phyloP scores from a whole-genome alignment of 2,888 invertebrate genomes.

The Diaprepes abbreviatus region DNA sequence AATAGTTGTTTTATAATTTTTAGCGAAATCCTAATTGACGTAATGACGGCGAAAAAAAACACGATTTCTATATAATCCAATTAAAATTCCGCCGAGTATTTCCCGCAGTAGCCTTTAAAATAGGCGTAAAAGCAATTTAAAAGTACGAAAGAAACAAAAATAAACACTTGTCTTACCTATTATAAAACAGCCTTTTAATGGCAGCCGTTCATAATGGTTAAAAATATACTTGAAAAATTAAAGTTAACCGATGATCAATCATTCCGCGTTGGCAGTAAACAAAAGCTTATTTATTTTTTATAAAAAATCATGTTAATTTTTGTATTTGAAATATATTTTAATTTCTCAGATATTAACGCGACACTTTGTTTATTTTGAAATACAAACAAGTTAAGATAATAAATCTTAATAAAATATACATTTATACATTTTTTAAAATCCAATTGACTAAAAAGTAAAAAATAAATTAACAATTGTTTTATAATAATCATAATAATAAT shows the following conservation, averaged over 20 bases:
- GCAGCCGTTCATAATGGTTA: conserved; percentile 1
- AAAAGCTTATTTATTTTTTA: background rate
- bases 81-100: conserved; percentile 10
- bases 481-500: too few relatives aligned
- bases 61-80: background rate
- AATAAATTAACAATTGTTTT: too few relatives aligned
- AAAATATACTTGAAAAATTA: conserved; percentile 13
- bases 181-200: conserved; percentile 25
- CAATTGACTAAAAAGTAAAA: too few relatives aligned
- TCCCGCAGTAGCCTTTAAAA: conserved; percentile 14
- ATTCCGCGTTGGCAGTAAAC: background rate
- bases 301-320: too few relatives aligned
- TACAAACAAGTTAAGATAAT: too few relatives aligned
- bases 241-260: conserved; percentile 8
- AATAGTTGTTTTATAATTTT: background rate
- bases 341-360: too few relatives aligned
- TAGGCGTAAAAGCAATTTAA: conserved; percentile 24
- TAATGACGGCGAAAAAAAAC: background rate
- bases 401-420: too few relatives aligned
- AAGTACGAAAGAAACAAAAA: conserved; percentile 30
- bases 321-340: too few relatives aligned
- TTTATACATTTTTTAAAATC: too few relatives aligned
- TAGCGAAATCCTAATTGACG: background rate
- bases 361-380: too few relatives aligned
- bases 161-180: conserved; percentile 32